phyloP scores from a whole-genome alignment of 2,888 invertebrate genomes.

The Agrotis ipsilon region DNA sequence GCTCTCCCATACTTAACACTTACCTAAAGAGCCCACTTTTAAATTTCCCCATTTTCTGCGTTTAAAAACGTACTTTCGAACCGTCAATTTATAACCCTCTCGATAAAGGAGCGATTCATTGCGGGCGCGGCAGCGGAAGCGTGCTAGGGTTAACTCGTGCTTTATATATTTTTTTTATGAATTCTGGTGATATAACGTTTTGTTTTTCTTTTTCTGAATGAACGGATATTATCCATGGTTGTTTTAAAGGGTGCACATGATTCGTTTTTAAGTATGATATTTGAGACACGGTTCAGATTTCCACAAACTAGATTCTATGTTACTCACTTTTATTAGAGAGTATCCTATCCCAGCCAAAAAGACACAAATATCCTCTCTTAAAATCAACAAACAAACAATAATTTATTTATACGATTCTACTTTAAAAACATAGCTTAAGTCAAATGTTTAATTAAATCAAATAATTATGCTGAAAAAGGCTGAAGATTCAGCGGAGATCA shows the following conservation, averaged over 20 bases:
- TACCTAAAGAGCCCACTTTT: constrained; percentile 71
- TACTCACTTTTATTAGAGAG: too few relatives aligned
- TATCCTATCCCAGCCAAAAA: too few relatives aligned
- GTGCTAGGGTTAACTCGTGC: constrained; percentile 36
- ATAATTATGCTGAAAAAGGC: constrained; percentile 45
- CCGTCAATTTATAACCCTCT: constrained; percentile 77
- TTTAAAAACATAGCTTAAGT: constrained; percentile 31
- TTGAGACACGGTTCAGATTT: too few relatives aligned
- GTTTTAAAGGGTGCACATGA: not conserved
- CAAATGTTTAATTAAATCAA: constrained; percentile 46
- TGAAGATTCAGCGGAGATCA: constrained; percentile 40
- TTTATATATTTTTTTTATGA: constrained; percentile 26
- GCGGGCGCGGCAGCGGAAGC: constrained; percentile 59
- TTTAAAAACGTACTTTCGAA: constrained; percentile 74
- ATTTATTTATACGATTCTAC: constrained; percentile 26
- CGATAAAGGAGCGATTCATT: constrained; percentile 64
- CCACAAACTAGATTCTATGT: too few relatives aligned
- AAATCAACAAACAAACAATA: constrained; percentile 33
- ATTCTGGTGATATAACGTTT: constrained; percentile 8
- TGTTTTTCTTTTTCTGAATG: not conserved
- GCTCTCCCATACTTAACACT: constrained; percentile 52
- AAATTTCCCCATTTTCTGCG: constrained; percentile 70
- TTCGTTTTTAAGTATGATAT: too few relatives aligned
- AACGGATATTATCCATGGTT: not conserved
- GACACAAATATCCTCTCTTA: not conserved